A percentile compares a stretch with the other conserved stretches of the same genome.
These are phyloP conservation scores for Nemapogon koenigi DNA, from an alignment of 2,888 invertebrate species.

Conservation along the genomic window DNA sequence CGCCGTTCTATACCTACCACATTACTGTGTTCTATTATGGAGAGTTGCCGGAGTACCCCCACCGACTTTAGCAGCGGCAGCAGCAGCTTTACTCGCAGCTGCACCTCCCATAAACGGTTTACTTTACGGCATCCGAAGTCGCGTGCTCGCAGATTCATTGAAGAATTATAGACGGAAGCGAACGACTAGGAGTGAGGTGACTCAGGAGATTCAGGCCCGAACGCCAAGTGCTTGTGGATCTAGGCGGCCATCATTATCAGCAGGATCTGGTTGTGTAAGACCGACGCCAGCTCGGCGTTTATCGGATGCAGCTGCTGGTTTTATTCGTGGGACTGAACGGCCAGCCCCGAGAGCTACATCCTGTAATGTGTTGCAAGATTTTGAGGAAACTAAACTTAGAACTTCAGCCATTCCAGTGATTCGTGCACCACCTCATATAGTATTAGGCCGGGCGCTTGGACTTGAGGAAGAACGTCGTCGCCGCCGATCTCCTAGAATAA, in stretches of 20 bases:
- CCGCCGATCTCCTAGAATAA: conserved; percentile 70
- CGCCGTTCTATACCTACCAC: conserved; percentile 75
- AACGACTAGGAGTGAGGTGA: conserved; percentile 78
- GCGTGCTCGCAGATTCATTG: conserved; percentile 73
- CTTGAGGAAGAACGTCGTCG: conserved; percentile 46
- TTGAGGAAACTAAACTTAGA: conserved; percentile 50
- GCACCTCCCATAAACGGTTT: conserved; percentile 79
- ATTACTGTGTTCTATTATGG: conserved; percentile 75
- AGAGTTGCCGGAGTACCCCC: conserved; percentile 53
- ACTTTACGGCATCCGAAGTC: conserved; percentile 78
- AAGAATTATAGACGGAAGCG: conserved; percentile 81
- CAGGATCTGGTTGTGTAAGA: conserved; percentile 50
- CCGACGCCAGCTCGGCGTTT: conserved; percentile 48
- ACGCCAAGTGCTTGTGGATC: conserved; percentile 82
- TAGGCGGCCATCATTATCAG: conserved; percentile 73
- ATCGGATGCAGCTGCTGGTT: conserved; percentile 54
- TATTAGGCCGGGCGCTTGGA: conserved; percentile 67
- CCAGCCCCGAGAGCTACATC: conserved; percentile 69
- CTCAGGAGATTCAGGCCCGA: conserved; percentile 81
- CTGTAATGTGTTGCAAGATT: conserved; percentile 73
- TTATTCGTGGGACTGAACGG: conserved; percentile 41
- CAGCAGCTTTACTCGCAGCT: conserved; percentile 71
- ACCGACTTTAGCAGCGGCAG: conserved; percentile 59
- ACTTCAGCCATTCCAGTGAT: conserved; percentile 53
- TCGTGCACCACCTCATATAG: conserved; percentile 65